Evolutionary conservation across 2,113 vertebrate species (phyloP).

Genomic region (Plestiodon gilberti): DNA sequence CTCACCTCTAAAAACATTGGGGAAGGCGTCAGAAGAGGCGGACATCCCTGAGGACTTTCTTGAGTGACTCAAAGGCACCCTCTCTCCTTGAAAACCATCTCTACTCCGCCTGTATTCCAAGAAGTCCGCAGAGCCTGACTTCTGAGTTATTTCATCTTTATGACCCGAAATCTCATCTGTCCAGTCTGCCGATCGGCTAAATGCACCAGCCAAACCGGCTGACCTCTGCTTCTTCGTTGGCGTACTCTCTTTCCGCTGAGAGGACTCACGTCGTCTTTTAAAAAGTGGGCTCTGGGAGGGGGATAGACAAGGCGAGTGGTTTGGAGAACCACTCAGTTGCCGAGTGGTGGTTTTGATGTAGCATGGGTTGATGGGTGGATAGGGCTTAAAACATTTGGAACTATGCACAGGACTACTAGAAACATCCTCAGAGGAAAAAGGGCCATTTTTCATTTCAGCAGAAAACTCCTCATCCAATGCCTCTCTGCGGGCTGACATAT

Average conservation of each 20-base stretch:
- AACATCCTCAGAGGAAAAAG: slow-evolving; percentile 45
- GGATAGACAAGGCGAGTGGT: slow-evolving; percentile 84
- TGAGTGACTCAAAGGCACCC: slow-evolving; percentile 73
- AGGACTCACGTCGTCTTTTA: slow-evolving; percentile 74
- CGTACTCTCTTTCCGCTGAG: slow-evolving; percentile 67
- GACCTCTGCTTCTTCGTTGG: slow-evolving; percentile 77
- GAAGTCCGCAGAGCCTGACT: slow-evolving; percentile 77
- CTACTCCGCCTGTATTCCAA: slow-evolving; percentile 70
- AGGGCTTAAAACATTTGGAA: slow-evolving; percentile 84
- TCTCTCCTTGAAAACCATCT: slow-evolving; percentile 69
- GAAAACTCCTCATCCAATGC: slow-evolving; percentile 35
- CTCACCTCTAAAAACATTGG: slow-evolving; percentile 94
- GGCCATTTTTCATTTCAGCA: slow-evolving; percentile 50
- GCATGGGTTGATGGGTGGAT: slow-evolving; percentile 86
- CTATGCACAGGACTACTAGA: slow-evolving; percentile 75
- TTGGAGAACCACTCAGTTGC: slow-evolving; percentile 92
- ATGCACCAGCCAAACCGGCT: slow-evolving; percentile 74
- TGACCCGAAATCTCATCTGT: slow-evolving; percentile 80
- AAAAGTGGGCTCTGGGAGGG: slow-evolving; percentile 88
- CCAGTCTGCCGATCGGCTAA: slow-evolving; percentile 94
- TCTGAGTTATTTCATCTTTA: slow-evolving; percentile 40
- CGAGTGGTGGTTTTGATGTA: slow-evolving; percentile 96
- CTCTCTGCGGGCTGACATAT: slow-evolving; percentile 44
- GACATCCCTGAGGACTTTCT: slow-evolving; percentile 81
- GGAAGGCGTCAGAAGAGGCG: slow-evolving; percentile 82